Conservation (phyloP, 2,888 invertebrate genomes). For the Zelleria hepariella region DNA sequence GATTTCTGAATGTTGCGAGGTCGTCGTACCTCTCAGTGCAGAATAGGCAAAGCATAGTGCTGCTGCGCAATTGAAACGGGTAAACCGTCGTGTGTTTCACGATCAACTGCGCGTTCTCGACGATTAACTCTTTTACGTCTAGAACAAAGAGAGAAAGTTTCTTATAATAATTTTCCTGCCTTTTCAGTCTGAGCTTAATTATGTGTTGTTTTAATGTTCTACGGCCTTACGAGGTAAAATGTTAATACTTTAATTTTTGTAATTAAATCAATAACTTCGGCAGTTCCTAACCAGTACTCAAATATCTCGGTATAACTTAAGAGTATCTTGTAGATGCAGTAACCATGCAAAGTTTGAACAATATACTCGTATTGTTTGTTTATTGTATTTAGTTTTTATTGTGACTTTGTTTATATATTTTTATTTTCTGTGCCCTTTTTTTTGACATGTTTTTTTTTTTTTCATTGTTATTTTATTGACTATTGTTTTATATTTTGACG, state of each 20-base stretch:
- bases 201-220: background rate
- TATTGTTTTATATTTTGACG: too few relatives aligned
- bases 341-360: too few relatives aligned
- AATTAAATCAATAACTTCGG: too few relatives aligned
- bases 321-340: too few relatives aligned
- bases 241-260: background rate
- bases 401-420: too few relatives aligned
- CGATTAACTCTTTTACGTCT: constrained; percentile 31
- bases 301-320: too few relatives aligned
- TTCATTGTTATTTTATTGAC: too few relatives aligned
- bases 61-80: constrained; percentile 49
- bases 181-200: background rate
- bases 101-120: constrained; percentile 47
- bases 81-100: constrained; percentile 52
- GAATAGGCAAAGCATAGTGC: constrained; percentile 49
- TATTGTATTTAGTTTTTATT: too few relatives aligned
- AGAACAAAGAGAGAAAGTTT: constrained; percentile 46
- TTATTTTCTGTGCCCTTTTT: too few relatives aligned
- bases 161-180: background rate
- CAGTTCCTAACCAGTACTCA: too few relatives aligned
- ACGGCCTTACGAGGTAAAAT: background rate
- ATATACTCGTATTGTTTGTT: too few relatives aligned
- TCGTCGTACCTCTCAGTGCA: constrained; percentile 48
- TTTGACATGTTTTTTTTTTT: too few relatives aligned
- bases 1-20: constrained; percentile 38